Evolutionary conservation across 2,888 invertebrate genomes (phyloP), one percentile per base, ranked within the genome.

Genomic region (Ophion costatus): DNA sequence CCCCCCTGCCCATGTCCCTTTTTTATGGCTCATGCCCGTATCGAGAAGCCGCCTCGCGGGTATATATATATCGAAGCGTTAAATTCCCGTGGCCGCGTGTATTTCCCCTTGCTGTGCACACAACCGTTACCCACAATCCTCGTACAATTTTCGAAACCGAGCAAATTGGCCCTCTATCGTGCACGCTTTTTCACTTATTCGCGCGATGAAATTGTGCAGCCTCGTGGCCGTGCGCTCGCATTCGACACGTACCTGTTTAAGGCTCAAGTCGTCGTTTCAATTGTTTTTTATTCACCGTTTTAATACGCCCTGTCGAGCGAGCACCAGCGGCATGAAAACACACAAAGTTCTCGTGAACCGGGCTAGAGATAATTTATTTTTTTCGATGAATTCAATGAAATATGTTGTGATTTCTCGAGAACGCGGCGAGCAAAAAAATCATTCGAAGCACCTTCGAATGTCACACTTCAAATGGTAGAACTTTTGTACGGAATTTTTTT

Each of bases 121-220:
- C 63, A 63, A 45, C 45, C 11, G 59, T 7, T 17, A 73, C 74
- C 45, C 63, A 77, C 11, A 56, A 76, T 73, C 59, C 75, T 33
- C 80, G 66, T 24, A 80, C 76, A n/a, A 80, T 83, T 83, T 75
- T 22, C 42, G 33, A 80, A 80, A 71, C 80, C 38, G 80, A 71
- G 80, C 45, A 45, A 45, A 59, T 83, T 79, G 70, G 29, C 71
- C 71, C 64, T 7, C 75, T 22, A 57, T 75, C 66, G 70, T 14
- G 45, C 22, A 20, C 20, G 51, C 38, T 82, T 33, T 70, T 63
- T 56, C 61, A 22, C 66, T 29, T 33, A n/a, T 29, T 29, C 51
- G 11, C 22, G 24, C 9, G 57, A 9, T 20, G 20, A 59, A 59
- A 45, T 45, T 45, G 45, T 45, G n/a, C 71, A 14, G 20, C 20